Base-by-base conservation (phyloP, 2,888 invertebrate species). In the Euclidia mi region DNA sequence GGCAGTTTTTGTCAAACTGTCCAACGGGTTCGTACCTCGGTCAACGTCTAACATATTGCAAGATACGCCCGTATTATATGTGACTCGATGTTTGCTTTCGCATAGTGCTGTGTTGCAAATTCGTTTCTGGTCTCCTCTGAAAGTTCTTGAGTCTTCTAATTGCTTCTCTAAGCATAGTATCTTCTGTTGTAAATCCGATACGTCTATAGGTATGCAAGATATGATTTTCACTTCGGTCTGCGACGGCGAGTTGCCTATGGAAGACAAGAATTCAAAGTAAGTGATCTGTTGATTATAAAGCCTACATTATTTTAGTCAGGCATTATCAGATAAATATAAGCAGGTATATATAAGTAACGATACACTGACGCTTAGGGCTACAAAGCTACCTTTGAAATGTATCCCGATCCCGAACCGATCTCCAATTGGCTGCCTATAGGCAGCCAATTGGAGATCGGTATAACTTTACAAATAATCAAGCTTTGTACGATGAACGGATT, bases 141-240 rank as follows among this genome's bases (percentile, higher is more conserved):
- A 25, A 25, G 20, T 4, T 3, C 20, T 25, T 6, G 3, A 25
- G 15, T 78, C 81, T 20, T 81, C 81, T 9, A 92, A 64, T 63
- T 92, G 81, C 55, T 78, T 86, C 65, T 94, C 92, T 18, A 93
- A 78, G 18, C 59, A 50, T 1, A 82, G 60, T 2, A 94, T 92
- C 57, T 87, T 90, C 60, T 91, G 85, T 63, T 94, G 94, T 32
- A 94, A 79, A 55, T 94, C 94, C 7, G 92, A 88, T 2, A 94
- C 94, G 62, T 94, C 94, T 61, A 94, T 91, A 3, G 94, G 94
- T 73, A 94, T 92, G 65, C 94, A 94, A 12, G 94, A 94, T 75
- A 94, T 91, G 48, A 94, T 90, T 81, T 94, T 93, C 1, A 94
- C 94, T 76, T 94, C 93, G 0, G 93, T 93, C 62, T 90, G 90